Base-by-base conservation (phyloP, 2,888 invertebrate species). In the Phrixothrix hirtus region DNA sequence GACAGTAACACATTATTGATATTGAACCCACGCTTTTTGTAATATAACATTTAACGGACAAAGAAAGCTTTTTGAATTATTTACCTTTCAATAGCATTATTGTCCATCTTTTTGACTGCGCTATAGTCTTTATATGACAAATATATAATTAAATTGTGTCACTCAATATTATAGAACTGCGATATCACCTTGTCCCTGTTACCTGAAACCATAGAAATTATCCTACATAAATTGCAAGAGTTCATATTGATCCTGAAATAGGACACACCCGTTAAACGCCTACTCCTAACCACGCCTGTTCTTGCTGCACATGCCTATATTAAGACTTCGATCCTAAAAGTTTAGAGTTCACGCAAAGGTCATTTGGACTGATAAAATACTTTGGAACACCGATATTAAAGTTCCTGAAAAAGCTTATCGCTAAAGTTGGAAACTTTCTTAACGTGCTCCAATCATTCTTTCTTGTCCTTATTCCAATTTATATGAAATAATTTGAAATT, bases 161-260 rank as follows among this genome's bases (percentile, higher is more conserved):
- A 21, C 21, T 5, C 21, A 7, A 3, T 10, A 38, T 25, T 4
- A 38, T 13, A 38, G 14, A 38, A 38, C 25, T 2, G 2, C 9
- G 25, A 12, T 9, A 5, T 44, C 26, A 38, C 34, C 37, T 36
- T 21, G 30, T 15, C 16, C 16, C 34, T 47, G 30, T 37, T 47
- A 53, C 47, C 47, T 48, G 32, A 53, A 53, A 39, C 32, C 16
- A 36, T 31, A 41, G 36, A 41, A 35, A 52, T 42, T 36, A 42
- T 46, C 17, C 26, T 17, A 46, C 32, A 47, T 46, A 35, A 53
- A 53, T 25, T 44, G 55, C 36, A 46, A 43, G 54, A 43, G 32
- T 58, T 59, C 48, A 63, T 66, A 66, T 66, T 66, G 66, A 66
- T 66, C 64, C 60, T 48, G 31, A 38, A 48, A 36, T 29, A 49